phyloP scores from a whole-genome alignment of 2,888 invertebrate species.

The Horisme vitalbata region DNA sequence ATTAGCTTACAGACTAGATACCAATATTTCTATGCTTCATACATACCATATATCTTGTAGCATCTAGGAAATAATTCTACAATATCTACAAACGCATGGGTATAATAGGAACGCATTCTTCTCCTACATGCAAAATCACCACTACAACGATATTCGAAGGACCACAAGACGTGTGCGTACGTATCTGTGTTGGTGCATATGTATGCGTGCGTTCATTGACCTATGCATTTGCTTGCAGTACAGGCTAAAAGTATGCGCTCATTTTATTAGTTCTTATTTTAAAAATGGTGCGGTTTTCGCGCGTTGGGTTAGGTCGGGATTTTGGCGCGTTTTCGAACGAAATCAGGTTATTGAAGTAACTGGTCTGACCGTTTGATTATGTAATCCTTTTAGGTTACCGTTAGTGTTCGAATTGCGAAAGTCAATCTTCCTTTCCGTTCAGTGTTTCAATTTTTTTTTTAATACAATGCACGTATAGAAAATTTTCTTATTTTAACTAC shows the following conservation, averaged over 20 bases:
- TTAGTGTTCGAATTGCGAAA: slow-evolving; percentile 47
- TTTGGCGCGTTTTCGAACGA: slow-evolving; percentile 35
- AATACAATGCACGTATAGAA: too few relatives aligned
- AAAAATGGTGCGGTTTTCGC: slow-evolving; percentile 74
- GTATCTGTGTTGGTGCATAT: slow-evolving; percentile 47
- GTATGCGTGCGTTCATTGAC: slow-evolving; percentile 75
- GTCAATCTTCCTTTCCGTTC: too few relatives aligned
- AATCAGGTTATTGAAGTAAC: slow-evolving; percentile 38
- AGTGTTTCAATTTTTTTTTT: background rate
- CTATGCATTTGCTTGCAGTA: slow-evolving; percentile 80
- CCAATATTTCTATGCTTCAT: slow-evolving; percentile 48
- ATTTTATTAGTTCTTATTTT: slow-evolving; percentile 82
- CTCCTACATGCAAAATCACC: slow-evolving; percentile 79
- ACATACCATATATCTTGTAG: slow-evolving; percentile 46
- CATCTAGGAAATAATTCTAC: slow-evolving; percentile 81
- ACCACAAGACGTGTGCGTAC: slow-evolving; percentile 49
- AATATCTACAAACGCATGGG: slow-evolving; percentile 74
- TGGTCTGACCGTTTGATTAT: slow-evolving; percentile 45
- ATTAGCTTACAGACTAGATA: slow-evolving; percentile 45
- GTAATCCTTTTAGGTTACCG: slow-evolving; percentile 44
- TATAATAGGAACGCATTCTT: slow-evolving; percentile 77
- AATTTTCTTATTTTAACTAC: too few relatives aligned
- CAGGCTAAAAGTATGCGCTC: slow-evolving; percentile 82
- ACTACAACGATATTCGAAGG: slow-evolving; percentile 54
- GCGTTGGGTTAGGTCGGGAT: slow-evolving; percentile 76